Conservation (phyloP, 2,797 vertebrate species). For the Prunella strophiata region DNA sequence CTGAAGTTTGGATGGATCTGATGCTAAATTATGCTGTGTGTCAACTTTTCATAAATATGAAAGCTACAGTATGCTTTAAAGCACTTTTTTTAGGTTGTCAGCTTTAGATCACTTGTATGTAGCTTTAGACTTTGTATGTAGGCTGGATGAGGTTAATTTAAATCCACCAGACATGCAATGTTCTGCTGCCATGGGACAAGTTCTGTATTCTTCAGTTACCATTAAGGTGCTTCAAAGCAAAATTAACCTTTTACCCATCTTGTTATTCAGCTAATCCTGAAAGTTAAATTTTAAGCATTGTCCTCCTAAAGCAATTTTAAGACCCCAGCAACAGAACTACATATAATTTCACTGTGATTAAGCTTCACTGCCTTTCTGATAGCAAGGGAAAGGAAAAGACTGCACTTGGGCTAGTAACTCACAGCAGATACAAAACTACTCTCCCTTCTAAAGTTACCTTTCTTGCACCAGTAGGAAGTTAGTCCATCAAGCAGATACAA, state of each 20-base stretch:
- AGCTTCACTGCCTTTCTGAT: background rate
- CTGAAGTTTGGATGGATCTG: background rate
- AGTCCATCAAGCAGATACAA: background rate
- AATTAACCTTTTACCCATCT: background rate
- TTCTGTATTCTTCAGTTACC: background rate
- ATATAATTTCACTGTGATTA: background rate
- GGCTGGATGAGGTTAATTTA: background rate
- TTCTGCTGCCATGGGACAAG: background rate
- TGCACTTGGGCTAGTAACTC: background rate
- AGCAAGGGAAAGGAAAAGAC: background rate
- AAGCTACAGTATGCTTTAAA: background rate
- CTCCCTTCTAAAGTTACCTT: background rate
- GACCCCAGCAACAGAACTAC: background rate
- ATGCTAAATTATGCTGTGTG: background rate
- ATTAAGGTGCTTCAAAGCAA: background rate
- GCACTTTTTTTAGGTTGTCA: background rate
- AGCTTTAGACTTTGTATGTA: background rate
- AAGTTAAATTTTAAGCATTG: background rate
- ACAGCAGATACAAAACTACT: background rate
- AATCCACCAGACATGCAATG: background rate
- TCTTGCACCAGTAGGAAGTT: background rate
- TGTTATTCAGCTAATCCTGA: background rate
- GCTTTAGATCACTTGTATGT: background rate
- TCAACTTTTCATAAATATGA: background rate
- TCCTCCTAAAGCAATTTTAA: background rate